Conservation (phyloP, 2,888 invertebrate species). For the Adineta ricciae region DNA sequence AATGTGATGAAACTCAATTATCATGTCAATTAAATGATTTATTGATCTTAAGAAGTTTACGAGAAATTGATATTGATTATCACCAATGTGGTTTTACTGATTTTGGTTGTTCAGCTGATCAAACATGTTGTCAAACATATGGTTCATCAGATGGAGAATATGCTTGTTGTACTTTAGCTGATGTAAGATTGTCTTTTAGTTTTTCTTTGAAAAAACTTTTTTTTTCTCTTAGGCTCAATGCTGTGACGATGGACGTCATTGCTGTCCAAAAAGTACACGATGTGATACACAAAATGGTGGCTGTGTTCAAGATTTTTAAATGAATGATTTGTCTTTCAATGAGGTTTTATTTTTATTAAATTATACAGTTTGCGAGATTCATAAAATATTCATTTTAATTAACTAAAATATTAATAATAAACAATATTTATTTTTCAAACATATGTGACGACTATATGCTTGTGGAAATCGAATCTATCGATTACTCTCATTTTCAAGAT, state of each 20-base stretch:
- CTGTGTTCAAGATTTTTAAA: conserved; percentile 35
- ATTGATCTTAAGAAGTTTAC: neutral
- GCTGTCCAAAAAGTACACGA: conserved; percentile 40
- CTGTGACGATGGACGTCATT: conserved; percentile 40
- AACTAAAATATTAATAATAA: too few species aligned
- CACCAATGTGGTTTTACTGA: neutral
- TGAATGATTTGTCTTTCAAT: neutral
- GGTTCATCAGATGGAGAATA: conserved; percentile 36
- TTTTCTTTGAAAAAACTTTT: too few species aligned
- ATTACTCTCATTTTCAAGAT: too few species aligned
- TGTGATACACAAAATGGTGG: conserved; percentile 38
- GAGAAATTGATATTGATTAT: neutral
- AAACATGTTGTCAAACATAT: conserved; percentile 34
- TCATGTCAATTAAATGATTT: conserved; percentile 10
- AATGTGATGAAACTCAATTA: neutral
- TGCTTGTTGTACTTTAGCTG: conserved; percentile 44
- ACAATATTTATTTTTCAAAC: too few species aligned
- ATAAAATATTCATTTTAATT: too few species aligned
- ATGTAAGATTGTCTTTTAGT: conserved; percentile 36
- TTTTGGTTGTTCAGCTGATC: conserved; percentile 25
- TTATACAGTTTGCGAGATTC: too few species aligned
- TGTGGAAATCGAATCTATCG: too few species aligned
- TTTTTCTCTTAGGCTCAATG: neutral
- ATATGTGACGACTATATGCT: too few species aligned
- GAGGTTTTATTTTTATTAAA: too few species aligned